A percentile compares a stretch with the other conserved stretches of the same genome.
These are phyloP conservation scores for Acipenser ruthenus DNA, from an alignment of 2,797 vertebrate species.

Conservation along the genomic window DNA sequence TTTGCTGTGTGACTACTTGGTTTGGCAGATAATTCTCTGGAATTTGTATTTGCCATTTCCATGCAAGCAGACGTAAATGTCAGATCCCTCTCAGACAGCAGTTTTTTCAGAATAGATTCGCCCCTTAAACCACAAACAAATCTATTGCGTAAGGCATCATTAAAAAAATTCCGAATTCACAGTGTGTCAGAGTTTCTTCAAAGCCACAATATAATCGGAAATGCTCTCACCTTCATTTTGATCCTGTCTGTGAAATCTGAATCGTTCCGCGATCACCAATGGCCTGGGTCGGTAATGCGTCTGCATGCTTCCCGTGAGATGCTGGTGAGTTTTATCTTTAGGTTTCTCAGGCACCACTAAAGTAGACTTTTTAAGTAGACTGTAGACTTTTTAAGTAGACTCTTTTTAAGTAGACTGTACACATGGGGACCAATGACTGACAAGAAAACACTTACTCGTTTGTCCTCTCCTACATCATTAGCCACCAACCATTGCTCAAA, in stretches of 20 bases:
- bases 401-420: no score
- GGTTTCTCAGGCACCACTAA: no score
- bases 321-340: constrained; percentile 9
- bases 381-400: no score
- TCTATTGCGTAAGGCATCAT: constrained; percentile 2
- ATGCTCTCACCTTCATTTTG: not conserved
- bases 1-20: constrained; percentile 1
- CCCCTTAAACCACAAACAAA: constrained; percentile 8
- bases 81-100: constrained; percentile 15
- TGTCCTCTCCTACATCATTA: no score
- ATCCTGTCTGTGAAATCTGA: constrained; percentile 4
- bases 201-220: constrained; percentile 9
- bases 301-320: not conserved
- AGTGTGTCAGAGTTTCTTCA: constrained; percentile 6
- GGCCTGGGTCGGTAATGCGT: constrained; percentile 6
- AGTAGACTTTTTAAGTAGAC: no score
- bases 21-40: constrained; percentile 5
- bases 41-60: constrained; percentile 2
- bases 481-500: no score
- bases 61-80: constrained; percentile 3
- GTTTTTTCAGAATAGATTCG: constrained; percentile 10
- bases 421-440: no score
- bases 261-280: not conserved
- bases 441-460: no score
- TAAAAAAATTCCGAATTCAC: constrained; percentile 3